Evolutionary conservation across 2,113 vertebrate species (phyloP).

Genomic region (Corvus moneduloides): DNA sequence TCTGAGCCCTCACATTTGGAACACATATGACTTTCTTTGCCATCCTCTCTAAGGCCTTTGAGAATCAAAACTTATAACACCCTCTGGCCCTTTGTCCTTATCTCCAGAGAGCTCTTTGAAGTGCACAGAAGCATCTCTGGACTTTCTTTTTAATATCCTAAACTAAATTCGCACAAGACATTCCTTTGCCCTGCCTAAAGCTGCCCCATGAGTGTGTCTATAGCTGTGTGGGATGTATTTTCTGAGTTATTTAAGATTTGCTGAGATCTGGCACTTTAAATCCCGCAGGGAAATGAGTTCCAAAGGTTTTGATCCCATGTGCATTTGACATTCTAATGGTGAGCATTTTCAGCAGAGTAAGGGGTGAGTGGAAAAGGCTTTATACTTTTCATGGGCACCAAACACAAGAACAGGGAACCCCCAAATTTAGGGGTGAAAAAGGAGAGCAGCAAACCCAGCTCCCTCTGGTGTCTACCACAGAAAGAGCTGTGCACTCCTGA

Average conservation of each 20-base stretch:
- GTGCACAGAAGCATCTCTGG: slow-evolving; percentile 52
- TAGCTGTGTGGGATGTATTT: slow-evolving; percentile 3
- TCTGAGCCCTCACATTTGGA: slow-evolving; percentile 50
- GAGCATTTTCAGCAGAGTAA: not conserved
- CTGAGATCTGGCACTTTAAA: slow-evolving; percentile 46
- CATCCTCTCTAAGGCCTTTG: not conserved
- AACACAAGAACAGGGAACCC: not conserved
- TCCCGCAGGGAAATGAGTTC: slow-evolving; percentile 53
- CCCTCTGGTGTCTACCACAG: slow-evolving; percentile 8
- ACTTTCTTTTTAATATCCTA: slow-evolving; percentile 66
- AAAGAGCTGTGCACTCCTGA: not conserved
- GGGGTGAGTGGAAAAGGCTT: not conserved
- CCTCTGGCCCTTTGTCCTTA: slow-evolving; percentile 41
- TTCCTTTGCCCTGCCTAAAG: slow-evolving; percentile 34
- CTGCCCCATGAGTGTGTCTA: not conserved
- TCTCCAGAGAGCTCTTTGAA: slow-evolving; percentile 53
- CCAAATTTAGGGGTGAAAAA: not conserved
- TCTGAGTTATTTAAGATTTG: slow-evolving; percentile 35
- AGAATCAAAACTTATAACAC: slow-evolving; percentile 11
- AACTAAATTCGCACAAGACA: slow-evolving; percentile 35
- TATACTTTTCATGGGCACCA: not conserved
- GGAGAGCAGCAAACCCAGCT: not conserved
- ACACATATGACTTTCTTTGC: slow-evolving; percentile 35
- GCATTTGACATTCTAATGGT: not conserved
- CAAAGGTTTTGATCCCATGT: slow-evolving; percentile 41